A percentile compares a stretch with the other conserved stretches of the same genome.
These are phyloP conservation scores for Sander lucioperca DNA, from an alignment of 2,113 vertebrate species.

Conservation along the genomic window DNA sequence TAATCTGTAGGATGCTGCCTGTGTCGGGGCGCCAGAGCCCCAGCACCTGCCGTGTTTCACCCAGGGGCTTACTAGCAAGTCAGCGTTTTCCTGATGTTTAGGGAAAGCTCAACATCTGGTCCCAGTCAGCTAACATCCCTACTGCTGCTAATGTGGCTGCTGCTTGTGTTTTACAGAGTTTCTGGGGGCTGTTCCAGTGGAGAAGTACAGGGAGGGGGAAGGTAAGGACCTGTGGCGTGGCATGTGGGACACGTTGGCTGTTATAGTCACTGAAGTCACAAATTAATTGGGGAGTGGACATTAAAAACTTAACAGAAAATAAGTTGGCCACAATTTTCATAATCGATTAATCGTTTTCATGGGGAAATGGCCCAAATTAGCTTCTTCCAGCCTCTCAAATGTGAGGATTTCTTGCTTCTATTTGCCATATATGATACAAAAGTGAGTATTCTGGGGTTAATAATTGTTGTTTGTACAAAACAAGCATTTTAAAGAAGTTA, in stretches of 20 bases:
- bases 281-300: neutral
- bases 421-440: neutral
- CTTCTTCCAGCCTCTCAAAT: neutral
- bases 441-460: neutral
- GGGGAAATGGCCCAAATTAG: neutral
- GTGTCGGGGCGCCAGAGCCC: conserved; percentile 53
- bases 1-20: conserved; percentile 68
- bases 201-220: conserved; percentile 73
- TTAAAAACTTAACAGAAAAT: neutral
- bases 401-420: too few relatives aligned
- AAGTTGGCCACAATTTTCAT: neutral
- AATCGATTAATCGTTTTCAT: neutral
- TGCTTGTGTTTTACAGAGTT: conserved; percentile 80
- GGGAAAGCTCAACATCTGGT: conserved; percentile 76
- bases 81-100: conserved; percentile 71
- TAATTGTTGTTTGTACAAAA: neutral
- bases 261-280: neutral
- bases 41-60: conserved; percentile 71
- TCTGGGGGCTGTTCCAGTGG: conserved; percentile 82
- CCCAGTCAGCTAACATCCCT: conserved; percentile 51
- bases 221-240: conserved; percentile 70
- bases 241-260: conserved; percentile 6
- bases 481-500: too few relatives aligned
- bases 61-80: conserved; percentile 67
- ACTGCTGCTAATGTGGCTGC: conserved; percentile 70